Evolutionary conservation across 2,113 vertebrate genomes (phyloP), one percentile per base, ranked within the genome.

Genomic region (Heterotilapia buettikoferi): DNA sequence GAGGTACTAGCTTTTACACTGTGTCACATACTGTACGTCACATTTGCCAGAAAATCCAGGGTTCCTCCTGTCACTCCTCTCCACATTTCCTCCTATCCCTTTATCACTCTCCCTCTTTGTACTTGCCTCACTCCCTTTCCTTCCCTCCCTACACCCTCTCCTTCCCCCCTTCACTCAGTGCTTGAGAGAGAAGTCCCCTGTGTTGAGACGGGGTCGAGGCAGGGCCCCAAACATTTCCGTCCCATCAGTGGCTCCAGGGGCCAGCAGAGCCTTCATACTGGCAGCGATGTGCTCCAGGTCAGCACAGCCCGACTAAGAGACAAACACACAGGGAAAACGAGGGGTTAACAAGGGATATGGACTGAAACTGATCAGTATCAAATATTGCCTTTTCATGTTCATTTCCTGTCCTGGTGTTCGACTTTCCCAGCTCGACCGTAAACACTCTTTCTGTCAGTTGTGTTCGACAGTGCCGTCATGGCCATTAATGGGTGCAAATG

Each of bases 221-320:
- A 98, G 95, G 16, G 97, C 98, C 11, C 98, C 98, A 5, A 98
- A 98, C 95, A 98, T 98, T 93, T 98, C 97, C 0, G 97, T 98
- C 85, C 97, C 97, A 1, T 98, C 98, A 0, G 96, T 97, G 89
- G 97, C 98, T 9, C 97, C 96, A 5, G 98, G 96, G 63, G 97
- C 97, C 84, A 98, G 94, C 63, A 98, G 96, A 3, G 98, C 98
- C 79, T 97, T 97, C 98, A 98, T 98, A 82, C 98, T 98, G 84
- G 98, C 98, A 0, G 97, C 98, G 26, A 98, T 98, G 89, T 97
- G 97, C 83, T 98, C 98, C 90, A 98, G 95, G 93, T 98, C 98
- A 0, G 98, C 97, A 4, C 97, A 97, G 31, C 97, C 97, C 76
- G 96, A 95, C 98, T 98, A 73, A 6, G 6, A 52, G 4, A 82